Evolutionary conservation across 2,888 invertebrate species (phyloP).

Genomic region (Crioceris asparagi): DNA sequence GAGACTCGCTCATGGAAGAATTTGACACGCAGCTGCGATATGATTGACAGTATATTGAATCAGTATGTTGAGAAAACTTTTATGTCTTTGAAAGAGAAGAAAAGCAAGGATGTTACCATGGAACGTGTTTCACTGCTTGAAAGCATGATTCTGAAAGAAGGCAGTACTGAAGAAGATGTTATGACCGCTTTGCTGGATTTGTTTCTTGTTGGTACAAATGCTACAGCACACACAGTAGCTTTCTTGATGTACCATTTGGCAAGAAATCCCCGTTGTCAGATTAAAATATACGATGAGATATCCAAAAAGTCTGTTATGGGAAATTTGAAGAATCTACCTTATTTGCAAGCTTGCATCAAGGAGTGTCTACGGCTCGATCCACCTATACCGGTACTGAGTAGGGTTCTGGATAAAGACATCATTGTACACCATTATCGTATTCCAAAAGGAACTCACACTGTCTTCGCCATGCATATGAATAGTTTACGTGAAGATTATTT

Average conservation of each 20-base stretch:
- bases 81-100: slow-evolving; percentile 29
- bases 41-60: slow-evolving; percentile 50
- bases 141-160: slow-evolving; percentile 44
- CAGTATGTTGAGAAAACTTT: slow-evolving; percentile 45
- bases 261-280: slow-evolving; percentile 52
- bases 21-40: slow-evolving; percentile 49
- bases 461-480: slow-evolving; percentile 54
- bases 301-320: slow-evolving; percentile 22
- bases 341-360: slow-evolving; percentile 53
- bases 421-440: slow-evolving; percentile 50
- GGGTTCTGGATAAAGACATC: slow-evolving; percentile 49
- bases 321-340: slow-evolving; percentile 37
- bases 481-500: slow-evolving; percentile 53
- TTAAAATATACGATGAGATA: slow-evolving; percentile 51
- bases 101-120: slow-evolving; percentile 17
- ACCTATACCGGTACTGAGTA: slow-evolving; percentile 52
- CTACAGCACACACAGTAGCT: slow-evolving; percentile 49
- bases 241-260: slow-evolving; percentile 59
- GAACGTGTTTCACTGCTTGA: slow-evolving; percentile 40
- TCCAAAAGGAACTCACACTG: slow-evolving; percentile 45
- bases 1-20: slow-evolving; percentile 49
- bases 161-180: slow-evolving; percentile 49
- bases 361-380: slow-evolving; percentile 54
- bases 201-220: slow-evolving; percentile 54
- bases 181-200: slow-evolving; percentile 54